Conservation (phyloP, 2,888 invertebrate species). For the Ennomos quercinarius region DNA sequence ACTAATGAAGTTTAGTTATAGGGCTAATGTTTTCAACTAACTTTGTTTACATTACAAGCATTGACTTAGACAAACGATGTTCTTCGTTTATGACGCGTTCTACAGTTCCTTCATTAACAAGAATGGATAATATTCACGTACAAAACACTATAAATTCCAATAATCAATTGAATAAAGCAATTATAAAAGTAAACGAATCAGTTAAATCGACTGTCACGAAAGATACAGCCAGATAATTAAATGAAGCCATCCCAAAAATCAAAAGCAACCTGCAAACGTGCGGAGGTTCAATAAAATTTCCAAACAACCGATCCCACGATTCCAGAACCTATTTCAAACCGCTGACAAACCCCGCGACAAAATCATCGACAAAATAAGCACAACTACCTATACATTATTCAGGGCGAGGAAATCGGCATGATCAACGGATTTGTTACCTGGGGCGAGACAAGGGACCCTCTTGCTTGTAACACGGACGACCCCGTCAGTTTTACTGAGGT, state of each 20-base stretch:
- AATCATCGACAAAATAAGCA: conserved; percentile 6
- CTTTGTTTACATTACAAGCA: background rate
- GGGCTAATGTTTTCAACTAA: background rate
- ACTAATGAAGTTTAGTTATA: conserved; percentile 3
- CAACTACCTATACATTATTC: conserved; percentile 18
- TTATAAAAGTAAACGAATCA: too few relatives aligned
- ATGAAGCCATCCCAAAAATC: background rate
- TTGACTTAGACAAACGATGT: background rate
- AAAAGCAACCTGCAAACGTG: background rate
- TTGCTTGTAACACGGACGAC: conserved; percentile 84
- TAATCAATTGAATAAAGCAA: too few relatives aligned
- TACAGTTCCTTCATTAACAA: too few relatives aligned
- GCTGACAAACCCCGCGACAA: conserved; percentile 1
- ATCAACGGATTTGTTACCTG: conserved; percentile 84
- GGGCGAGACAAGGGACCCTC: conserved; percentile 84
- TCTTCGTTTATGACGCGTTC: background rate
- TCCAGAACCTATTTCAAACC: conserved; percentile 1
- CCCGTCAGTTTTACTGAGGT: conserved; percentile 82
- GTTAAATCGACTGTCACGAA: too few relatives aligned
- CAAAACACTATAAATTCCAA: too few relatives aligned
- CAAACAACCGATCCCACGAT: background rate
- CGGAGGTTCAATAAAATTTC: background rate
- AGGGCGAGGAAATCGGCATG: conserved; percentile 93
- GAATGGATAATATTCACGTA: too few relatives aligned
- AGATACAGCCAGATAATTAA: background rate